A percentile compares a stretch with the other conserved stretches of the same genome.
Conservation (phyloP, 1,140 invertebrate species). For the Manduca sexta region DNA sequence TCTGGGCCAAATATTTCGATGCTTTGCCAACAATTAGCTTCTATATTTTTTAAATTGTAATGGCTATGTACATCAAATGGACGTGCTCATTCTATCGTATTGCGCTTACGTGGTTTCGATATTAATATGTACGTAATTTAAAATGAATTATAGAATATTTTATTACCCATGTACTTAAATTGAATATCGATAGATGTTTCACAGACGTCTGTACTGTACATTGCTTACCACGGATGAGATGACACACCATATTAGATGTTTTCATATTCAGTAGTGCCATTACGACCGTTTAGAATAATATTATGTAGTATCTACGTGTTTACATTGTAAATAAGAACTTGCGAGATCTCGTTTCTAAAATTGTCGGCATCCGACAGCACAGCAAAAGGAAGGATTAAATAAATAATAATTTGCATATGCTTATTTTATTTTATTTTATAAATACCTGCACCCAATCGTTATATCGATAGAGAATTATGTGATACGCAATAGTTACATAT, state of each 20-base stretch:
- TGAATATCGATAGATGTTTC: neutral
- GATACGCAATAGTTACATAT: too few species aligned
- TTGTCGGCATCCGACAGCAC: conserved; percentile 57
- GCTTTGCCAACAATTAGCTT: neutral
- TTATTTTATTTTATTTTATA: conserved; percentile 25
- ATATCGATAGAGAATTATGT: too few species aligned
- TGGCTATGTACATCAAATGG: neutral
- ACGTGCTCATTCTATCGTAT: too few species aligned
- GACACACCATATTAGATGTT: neutral
- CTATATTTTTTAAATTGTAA: conserved; percentile 1
- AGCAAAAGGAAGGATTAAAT: conserved; percentile 58
- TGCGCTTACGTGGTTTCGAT: too few species aligned
- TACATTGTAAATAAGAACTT: conserved; percentile 45
- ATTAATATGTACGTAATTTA: too few species aligned
- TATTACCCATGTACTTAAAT: neutral
- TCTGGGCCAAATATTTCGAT: conserved; percentile 1
- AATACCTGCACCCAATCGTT: neutral
- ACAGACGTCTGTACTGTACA: too few species aligned
- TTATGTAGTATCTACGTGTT: conserved; percentile 15
- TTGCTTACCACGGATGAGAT: too few species aligned
- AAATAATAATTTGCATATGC: conserved; percentile 39
- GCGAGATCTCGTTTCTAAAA: conserved; percentile 52
- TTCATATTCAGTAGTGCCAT: conserved; percentile 31
- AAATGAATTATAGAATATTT: too few species aligned
- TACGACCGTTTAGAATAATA: conserved; percentile 21